phyloP scores from a whole-genome alignment of 2,797 vertebrate species.

The Hyperoplus immaculatus region DNA sequence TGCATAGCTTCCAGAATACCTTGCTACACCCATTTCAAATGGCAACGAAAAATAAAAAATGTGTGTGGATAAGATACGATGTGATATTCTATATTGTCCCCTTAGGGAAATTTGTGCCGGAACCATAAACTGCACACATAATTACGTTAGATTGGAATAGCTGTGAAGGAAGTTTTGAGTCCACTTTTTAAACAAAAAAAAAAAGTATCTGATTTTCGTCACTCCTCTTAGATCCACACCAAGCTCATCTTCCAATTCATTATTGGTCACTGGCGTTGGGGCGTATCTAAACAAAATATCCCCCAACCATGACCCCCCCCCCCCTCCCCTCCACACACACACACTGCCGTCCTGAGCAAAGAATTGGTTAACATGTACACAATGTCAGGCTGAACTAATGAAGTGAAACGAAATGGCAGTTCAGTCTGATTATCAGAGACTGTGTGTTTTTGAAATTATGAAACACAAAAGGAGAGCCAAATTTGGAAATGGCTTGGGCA shows the following conservation, averaged over 20 bases:
- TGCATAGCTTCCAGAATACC: not conserved
- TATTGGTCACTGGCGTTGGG: too few relatives aligned
- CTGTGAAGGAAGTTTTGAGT: not conserved
- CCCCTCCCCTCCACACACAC: too few relatives aligned
- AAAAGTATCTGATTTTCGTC: not conserved
- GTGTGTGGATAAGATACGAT: not conserved
- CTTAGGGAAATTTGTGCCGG: too few relatives aligned
- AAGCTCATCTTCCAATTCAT: not conserved
- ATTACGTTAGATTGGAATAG: not conserved
- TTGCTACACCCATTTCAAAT: not conserved
- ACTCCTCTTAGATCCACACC: not conserved
- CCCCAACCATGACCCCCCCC: not conserved
- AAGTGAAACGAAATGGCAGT: not conserved
- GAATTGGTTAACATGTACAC: not conserved
- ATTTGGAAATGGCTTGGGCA: conserved; percentile 12
- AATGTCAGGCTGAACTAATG: not conserved
- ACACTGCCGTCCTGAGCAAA: not conserved
- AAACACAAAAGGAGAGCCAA: conserved; percentile 3
- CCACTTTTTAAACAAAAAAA: not conserved
- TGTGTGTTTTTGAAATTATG: conserved; percentile 14
- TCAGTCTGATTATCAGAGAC: not conserved
- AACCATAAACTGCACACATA: too few relatives aligned
- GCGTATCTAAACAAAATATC: not conserved
- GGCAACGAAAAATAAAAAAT: not conserved
- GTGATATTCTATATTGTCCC: too few relatives aligned